Conservation (phyloP, 1,140 invertebrate genomes). For the Drosophila willistoni region DNA sequence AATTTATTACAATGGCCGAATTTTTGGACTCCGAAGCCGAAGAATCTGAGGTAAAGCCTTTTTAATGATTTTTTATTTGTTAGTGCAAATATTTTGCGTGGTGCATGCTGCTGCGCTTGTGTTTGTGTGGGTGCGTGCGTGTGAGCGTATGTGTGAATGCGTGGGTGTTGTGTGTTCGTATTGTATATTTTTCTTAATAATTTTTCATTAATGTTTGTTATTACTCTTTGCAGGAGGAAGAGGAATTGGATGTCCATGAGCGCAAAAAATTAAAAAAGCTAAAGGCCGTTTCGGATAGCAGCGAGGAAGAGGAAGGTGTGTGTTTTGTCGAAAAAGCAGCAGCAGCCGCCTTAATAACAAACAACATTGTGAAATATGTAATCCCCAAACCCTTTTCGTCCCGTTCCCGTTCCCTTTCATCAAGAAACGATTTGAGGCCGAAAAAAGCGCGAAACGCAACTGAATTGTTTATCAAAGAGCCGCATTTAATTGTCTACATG, state of each 20-base stretch:
- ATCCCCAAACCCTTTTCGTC: background rate
- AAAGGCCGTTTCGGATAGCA: constrained; percentile 87
- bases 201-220: constrained; percentile 19
- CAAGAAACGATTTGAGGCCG: constrained; percentile 13
- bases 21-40: constrained; percentile 93
- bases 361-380: constrained; percentile 23
- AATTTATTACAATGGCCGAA: constrained; percentile 87
- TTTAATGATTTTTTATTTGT: constrained; percentile 14
- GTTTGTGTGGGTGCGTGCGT: constrained; percentile 35
- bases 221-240: constrained; percentile 84
- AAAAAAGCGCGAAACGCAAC: background rate
- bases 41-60: constrained; percentile 87
- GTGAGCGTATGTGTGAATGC: constrained; percentile 19
- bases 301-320: constrained; percentile 86
- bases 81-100: constrained; percentile 14
- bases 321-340: constrained; percentile 22
- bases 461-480: background rate
- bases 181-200: constrained; percentile 35
- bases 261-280: constrained; percentile 87
- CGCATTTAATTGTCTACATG: background rate
- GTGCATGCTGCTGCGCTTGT: constrained; percentile 47
- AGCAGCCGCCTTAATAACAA: constrained; percentile 13
- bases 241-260: constrained; percentile 86
- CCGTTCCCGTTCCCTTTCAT: background rate
- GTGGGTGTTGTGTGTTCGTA: constrained; percentile 17